Base-by-base conservation (phyloP, 2,797 vertebrate species). In the Anomalospiza imberbis region DNA sequence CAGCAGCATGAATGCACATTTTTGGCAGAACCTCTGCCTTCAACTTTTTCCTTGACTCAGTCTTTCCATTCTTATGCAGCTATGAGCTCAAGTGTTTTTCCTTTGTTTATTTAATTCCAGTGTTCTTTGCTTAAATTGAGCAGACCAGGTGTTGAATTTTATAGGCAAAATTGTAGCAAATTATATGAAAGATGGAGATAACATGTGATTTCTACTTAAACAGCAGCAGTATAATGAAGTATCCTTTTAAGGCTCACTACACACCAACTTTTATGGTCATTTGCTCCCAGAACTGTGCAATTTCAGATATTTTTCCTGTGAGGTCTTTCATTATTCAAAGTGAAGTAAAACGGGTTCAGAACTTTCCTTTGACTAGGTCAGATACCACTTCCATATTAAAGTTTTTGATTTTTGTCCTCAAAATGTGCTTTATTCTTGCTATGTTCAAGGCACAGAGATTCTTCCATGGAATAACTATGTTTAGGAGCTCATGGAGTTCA, bases 11-110 rank as follows among this genome's bases (percentile, higher is more conserved):
- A 94, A 80, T 90, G 62, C 76, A 96, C 81, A 63, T 94, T 95
- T 91, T 94, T 95, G 95, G 94, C 92, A 97, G 62, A 61, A 63
- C 16, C 5, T 85, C 61, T 91, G 82, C 85, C 81, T 96, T 95
- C 78, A 93, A 6, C 47, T 92, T 96, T 91, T 94, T 88, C 67
- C 74, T 85, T 96, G 88, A 95, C 81, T 97, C 85, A 87, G 45
- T 94, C 85, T 97, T 97, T 97, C 94, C 95, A 34, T 91, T 74
- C 75, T 91, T 95, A 26, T 11, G 31, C 62, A 85, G 89, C 71
- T 95, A 58, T 7, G 10, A 92, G 45, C 68, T 84, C 55, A 67
- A 81, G 32, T 92, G 40, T 88, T 53, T 96, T 57, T 91, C 84
- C 34, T 58, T 92, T 67, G 26, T 53, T 28, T 62, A 44, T 71